Percentiles rank a stretch among this genome's conserved stretches.
Conservation (phyloP, 2,888 invertebrate species). For the Acrocyrtus sp. region DNA sequence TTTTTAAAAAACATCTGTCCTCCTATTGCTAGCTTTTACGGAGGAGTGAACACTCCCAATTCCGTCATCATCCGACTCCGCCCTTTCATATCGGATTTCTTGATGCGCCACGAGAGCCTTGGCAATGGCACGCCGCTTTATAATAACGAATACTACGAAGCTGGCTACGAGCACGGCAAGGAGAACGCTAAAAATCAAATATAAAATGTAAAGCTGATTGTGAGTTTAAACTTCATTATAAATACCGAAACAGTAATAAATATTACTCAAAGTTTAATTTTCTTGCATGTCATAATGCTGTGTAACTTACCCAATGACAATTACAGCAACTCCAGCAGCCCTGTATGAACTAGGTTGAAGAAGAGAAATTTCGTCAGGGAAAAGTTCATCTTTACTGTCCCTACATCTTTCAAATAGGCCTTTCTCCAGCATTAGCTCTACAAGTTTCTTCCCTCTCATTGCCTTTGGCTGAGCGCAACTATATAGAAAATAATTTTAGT, state of each 20-base stretch:
- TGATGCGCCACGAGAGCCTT: slow-evolving; percentile 53
- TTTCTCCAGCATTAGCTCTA: slow-evolving; percentile 38
- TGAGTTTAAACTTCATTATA: neutral
- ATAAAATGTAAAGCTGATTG: neutral
- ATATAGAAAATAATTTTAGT: slow-evolving; percentile 3
- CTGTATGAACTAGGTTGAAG: slow-evolving; percentile 32
- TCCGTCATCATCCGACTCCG: slow-evolving; percentile 59
- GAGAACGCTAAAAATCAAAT: slow-evolving; percentile 49
- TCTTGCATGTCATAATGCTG: too few relatives aligned
- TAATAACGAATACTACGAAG: slow-evolving; percentile 54
- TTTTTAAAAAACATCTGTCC: slow-evolving; percentile 3
- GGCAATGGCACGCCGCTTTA: slow-evolving; percentile 62
- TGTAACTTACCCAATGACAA: slow-evolving; percentile 59
- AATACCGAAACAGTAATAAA: too few relatives aligned
- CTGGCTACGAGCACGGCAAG: slow-evolving; percentile 55
- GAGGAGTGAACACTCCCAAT: slow-evolving; percentile 33
- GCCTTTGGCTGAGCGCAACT: slow-evolving; percentile 59
- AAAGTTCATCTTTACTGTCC: slow-evolving; percentile 40
- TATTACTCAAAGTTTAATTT: too few relatives aligned
- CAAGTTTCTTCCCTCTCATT: slow-evolving; percentile 43
- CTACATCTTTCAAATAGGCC: slow-evolving; percentile 51
- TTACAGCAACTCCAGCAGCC: slow-evolving; percentile 53
- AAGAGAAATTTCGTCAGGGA: slow-evolving; percentile 18
- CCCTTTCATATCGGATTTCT: slow-evolving; percentile 61
- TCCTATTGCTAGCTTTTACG: slow-evolving; percentile 10